phyloP scores from a whole-genome alignment of 2,888 invertebrate species.

The Bombylius discolor region DNA sequence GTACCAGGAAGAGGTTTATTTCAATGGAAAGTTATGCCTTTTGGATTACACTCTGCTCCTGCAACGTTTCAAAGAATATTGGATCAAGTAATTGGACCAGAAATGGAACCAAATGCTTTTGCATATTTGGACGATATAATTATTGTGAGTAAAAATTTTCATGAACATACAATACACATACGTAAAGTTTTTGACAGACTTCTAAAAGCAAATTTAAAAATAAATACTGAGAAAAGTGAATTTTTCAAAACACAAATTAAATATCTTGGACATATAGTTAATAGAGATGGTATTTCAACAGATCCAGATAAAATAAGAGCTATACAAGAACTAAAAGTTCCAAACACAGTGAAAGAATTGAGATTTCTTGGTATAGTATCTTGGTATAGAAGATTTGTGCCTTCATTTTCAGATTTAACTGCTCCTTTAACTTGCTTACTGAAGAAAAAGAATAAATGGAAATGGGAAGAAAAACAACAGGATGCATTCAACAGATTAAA shows the following conservation, averaged over 20 bases:
- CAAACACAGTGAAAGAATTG: not conserved
- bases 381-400: slow-evolving; percentile 5
- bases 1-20: slow-evolving; percentile 1
- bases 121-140: slow-evolving; percentile 6
- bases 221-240: not conserved
- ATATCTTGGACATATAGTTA: slow-evolving; percentile 5
- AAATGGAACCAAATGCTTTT: slow-evolving; percentile 1
- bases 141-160: not conserved
- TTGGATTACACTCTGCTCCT: not conserved
- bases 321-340: not conserved
- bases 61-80: slow-evolving; percentile 6
- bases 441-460: not conserved
- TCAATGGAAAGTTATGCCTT: not conserved
- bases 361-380: too few relatives aligned
- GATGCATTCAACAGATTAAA: not conserved
- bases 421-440: not conserved
- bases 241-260: not conserved
- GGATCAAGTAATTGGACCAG: not conserved
- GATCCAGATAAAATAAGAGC: slow-evolving; percentile 3
- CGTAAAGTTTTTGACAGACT: not conserved
- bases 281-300: not conserved
- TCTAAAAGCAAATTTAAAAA: not conserved
- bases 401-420: not conserved
- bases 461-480: not conserved
- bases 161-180: slow-evolving; percentile 1